Conservation (phyloP, 2,113 vertebrate genomes). For the Alethe diademata region DNA sequence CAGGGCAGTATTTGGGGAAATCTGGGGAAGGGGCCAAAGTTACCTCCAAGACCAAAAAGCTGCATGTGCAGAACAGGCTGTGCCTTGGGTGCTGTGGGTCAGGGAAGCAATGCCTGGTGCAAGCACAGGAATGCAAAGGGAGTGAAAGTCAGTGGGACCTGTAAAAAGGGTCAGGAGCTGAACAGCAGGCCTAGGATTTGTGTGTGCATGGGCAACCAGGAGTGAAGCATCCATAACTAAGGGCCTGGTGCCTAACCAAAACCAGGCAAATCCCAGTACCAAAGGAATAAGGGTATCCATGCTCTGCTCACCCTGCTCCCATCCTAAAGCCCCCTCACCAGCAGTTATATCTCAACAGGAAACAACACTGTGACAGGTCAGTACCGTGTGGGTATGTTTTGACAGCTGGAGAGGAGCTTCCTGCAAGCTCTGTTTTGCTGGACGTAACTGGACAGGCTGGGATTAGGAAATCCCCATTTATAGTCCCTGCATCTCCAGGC, state of each 20-base stretch:
- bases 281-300: background rate
- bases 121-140: background rate
- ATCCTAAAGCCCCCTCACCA: background rate
- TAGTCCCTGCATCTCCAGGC: background rate
- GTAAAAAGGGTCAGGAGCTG: background rate
- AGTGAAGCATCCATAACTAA: background rate
- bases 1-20: background rate
- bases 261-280: background rate
- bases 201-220: background rate
- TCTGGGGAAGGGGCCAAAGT: background rate
- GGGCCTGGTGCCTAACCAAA: background rate
- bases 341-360: background rate
- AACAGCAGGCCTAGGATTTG: background rate
- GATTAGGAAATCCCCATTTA: conserved; percentile 18
- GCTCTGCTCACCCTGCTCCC: background rate
- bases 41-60: background rate
- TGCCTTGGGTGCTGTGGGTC: background rate
- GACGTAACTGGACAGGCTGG: background rate
- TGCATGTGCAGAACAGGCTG: background rate
- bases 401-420: conserved; percentile 19
- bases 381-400: background rate
- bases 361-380: background rate
- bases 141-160: background rate
- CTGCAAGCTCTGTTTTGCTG: background rate
- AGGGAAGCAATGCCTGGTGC: background rate